Evolutionary conservation across 2,888 invertebrate species (phyloP).

Genomic region (Myopa tessellatipennis): DNA sequence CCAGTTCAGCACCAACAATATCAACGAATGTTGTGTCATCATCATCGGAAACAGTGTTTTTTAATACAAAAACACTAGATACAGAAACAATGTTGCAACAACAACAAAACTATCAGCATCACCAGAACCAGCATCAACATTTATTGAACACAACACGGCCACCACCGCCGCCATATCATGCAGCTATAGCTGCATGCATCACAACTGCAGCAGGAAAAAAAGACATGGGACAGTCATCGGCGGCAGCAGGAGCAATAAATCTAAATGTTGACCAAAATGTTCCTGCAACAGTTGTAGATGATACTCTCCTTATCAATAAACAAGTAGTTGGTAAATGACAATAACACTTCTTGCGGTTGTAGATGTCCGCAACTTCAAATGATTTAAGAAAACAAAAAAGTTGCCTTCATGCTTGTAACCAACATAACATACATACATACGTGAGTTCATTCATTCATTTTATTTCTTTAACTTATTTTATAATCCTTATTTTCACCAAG

Average conservation of each 20-base stretch:
- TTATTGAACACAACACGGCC: constrained; percentile 28
- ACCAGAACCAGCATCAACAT: constrained; percentile 31
- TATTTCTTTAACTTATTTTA: too few relatives aligned
- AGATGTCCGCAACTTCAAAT: too few relatives aligned
- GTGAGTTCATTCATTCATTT: too few relatives aligned
- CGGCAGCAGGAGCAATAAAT: constrained; percentile 30
- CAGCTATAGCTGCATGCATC: constrained; percentile 25
- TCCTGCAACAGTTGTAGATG: constrained; percentile 50
- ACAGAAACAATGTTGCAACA: constrained; percentile 18
- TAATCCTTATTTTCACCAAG: too few relatives aligned
- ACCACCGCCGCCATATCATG: constrained; percentile 33
- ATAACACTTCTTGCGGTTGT: neutral
- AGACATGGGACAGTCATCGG: neutral
- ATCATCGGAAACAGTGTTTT: neutral
- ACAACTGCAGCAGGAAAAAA: constrained; percentile 37
- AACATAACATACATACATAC: too few relatives aligned
- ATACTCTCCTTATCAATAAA: constrained; percentile 49
- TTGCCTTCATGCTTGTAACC: too few relatives aligned
- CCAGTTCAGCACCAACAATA: neutral
- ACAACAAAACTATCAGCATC: constrained; percentile 40
- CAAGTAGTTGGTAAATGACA: constrained; percentile 58
- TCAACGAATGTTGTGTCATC: neutral
- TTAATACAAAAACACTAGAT: neutral
- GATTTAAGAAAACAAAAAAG: too few relatives aligned
- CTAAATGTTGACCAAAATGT: constrained; percentile 40